phyloP scores from a whole-genome alignment of 2,113 vertebrate genomes.

The Dasyornis broadbenti region DNA sequence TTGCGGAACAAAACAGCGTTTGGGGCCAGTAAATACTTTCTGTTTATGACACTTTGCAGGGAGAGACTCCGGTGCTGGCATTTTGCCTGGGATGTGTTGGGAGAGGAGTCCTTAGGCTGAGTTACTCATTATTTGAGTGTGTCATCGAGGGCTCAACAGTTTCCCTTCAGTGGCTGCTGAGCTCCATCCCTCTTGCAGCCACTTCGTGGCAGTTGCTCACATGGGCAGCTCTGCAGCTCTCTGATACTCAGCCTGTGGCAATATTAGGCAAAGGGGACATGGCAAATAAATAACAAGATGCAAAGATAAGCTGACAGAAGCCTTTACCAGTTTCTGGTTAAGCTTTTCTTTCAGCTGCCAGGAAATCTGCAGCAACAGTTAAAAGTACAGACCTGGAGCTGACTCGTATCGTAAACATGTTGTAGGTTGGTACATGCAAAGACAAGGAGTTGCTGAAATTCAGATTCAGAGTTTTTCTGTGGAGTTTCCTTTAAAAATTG shows the following conservation, averaged over 20 bases:
- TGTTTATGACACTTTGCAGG: background rate
- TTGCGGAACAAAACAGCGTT: background rate
- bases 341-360: background rate
- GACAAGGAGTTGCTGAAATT: background rate
- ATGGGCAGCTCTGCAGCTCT: background rate
- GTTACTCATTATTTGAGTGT: background rate
- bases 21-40: background rate
- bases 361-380: background rate
- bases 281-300: background rate
- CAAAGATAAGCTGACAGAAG: background rate
- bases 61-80: background rate
- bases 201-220: background rate
- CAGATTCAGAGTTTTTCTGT: background rate
- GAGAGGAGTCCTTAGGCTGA: background rate
- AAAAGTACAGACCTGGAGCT: background rate
- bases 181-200: background rate
- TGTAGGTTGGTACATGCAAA: background rate
- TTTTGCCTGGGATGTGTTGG: background rate
- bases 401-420: fast-evolving
- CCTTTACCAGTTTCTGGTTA: background rate
- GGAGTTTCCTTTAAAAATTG: background rate
- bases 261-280: background rate
- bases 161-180: background rate
- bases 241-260: background rate
- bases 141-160: background rate